A percentile compares a stretch with the other conserved stretches of the same genome.
Conservation (phyloP, 2,888 invertebrate genomes). For the Andrena bicolor region DNA sequence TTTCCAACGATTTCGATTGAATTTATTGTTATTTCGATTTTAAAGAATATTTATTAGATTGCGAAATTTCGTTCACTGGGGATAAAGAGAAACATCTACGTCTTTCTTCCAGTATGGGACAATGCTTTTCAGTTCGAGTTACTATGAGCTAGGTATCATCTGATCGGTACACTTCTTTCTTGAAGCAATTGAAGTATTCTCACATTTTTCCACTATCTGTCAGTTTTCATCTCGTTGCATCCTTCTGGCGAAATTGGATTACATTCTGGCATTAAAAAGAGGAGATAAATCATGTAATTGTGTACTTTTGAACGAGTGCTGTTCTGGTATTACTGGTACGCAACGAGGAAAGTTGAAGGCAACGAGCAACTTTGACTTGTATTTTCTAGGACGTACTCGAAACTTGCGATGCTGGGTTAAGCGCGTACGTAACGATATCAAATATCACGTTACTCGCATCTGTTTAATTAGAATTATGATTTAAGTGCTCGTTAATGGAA, state of each 20-base stretch:
- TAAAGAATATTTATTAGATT: background rate
- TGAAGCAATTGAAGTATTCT: background rate
- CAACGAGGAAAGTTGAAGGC: conserved; percentile 45
- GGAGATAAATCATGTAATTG: conserved; percentile 4
- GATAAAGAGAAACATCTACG: background rate
- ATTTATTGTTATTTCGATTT: background rate
- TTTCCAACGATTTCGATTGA: background rate
- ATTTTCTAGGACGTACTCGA: conserved; percentile 49
- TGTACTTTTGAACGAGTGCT: conserved; percentile 29
- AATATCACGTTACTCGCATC: conserved; percentile 14
- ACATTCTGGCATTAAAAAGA: conserved; percentile 3
- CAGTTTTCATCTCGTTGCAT: conserved; percentile 5
- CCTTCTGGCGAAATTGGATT: conserved; percentile 11
- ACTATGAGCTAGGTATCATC: conserved; percentile 82
- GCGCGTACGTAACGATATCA: conserved; percentile 23
- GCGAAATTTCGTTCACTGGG: background rate
- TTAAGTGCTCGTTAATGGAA: background rate
- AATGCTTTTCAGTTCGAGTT: conserved; percentile 66
- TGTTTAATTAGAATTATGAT: conserved; percentile 26
- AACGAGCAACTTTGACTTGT: conserved; percentile 40
- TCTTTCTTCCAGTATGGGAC: conserved; percentile 54
- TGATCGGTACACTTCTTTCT: conserved; percentile 50
- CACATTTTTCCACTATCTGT: background rate
- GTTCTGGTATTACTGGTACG: conserved; percentile 18
- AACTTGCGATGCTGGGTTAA: conserved; percentile 56